Base-by-base conservation (phyloP, 53 echinoderm and acorn worm species). In the Apostichopus leukothele region DNA sequence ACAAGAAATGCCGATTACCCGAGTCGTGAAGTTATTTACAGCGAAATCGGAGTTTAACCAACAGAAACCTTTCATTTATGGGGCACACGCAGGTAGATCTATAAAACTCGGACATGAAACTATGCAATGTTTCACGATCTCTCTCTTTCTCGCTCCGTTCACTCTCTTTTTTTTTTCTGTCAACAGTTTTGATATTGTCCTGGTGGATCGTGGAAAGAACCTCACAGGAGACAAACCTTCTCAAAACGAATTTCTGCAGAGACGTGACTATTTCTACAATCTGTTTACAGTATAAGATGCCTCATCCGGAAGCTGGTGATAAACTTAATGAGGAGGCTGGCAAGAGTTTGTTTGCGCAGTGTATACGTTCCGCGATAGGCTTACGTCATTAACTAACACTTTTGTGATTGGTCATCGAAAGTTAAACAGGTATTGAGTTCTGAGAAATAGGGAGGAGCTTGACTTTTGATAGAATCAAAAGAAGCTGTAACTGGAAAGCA, bases 361-460 rank as follows among this genome's bases (percentile, higher is more conserved):
- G 63, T 16, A 63, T 16, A 16, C 63, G 39, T 63, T 13, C 16
- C 9, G 63, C 6, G 63, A 63, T 63, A 16, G 63, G 11, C 16
- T 13, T 4, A 79, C 79, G 79, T 79, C 79, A 79, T 79, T 1
- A 19, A 16, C 53, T 50, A 79, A 79, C 79, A 79, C 79, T 79
- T 79, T 79, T 79, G 79, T 79, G 79, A 79, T 79, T 79, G 79
- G 79, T 79, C 79, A 79, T 50, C 6, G 53, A 9, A 51, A 7
- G 79, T 63, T 63, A 5, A 50, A 50, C 11, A 51, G 79, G 79
- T 4, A 39, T 50, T 51, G 39, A 51, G 16, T 16, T 53, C 51
- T 52, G 14, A 19, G 18, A 51, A 79, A 51, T 18, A 6, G 51
- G 79, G 79, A 79, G 79, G 79, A 79, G 79, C 79, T 51, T 13